Evolutionary conservation across 2,888 invertebrate genomes (phyloP).

Genomic region (Ochropacha duplaris): DNA sequence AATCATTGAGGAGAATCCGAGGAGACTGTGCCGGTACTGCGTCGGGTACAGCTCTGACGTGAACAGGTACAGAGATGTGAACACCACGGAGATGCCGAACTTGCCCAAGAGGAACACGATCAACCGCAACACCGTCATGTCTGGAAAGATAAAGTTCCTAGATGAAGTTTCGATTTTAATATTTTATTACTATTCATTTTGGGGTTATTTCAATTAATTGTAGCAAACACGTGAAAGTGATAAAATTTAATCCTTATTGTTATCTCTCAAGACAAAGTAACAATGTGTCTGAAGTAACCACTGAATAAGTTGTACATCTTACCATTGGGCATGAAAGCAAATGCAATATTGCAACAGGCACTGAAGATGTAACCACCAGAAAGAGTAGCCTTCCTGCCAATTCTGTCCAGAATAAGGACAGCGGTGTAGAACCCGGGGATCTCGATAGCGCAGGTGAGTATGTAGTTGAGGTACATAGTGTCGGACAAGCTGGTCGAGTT

Average conservation of each 20-base stretch:
- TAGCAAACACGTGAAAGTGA: no score
- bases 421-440: conserved; percentile 87
- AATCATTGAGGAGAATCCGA: conserved; percentile 88
- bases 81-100: conserved; percentile 85
- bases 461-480: conserved; percentile 88
- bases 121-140: conserved; percentile 55
- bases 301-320: no score
- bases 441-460: conserved; percentile 85
- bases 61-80: conserved; percentile 85
- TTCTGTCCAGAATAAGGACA: conserved; percentile 83
- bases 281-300: no score
- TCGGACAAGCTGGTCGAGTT: conserved; percentile 89
- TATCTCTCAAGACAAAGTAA: no score
- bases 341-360: conserved; percentile 70
- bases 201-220: no score
- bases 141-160: conserved; percentile 32
- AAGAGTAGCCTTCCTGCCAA: conserved; percentile 85
- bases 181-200: no score
- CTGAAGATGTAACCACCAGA: conserved; percentile 84
- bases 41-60: conserved; percentile 90
- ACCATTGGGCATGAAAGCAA: conserved; percentile 79
- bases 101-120: conserved; percentile 84
- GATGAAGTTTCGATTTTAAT: no score
- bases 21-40: conserved; percentile 85
- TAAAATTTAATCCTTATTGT: no score